These are phyloP conservation scores for Nothocercus julius DNA, from an alignment of 2,113 vertebrate genomes.

Conservation along the genomic window DNA sequence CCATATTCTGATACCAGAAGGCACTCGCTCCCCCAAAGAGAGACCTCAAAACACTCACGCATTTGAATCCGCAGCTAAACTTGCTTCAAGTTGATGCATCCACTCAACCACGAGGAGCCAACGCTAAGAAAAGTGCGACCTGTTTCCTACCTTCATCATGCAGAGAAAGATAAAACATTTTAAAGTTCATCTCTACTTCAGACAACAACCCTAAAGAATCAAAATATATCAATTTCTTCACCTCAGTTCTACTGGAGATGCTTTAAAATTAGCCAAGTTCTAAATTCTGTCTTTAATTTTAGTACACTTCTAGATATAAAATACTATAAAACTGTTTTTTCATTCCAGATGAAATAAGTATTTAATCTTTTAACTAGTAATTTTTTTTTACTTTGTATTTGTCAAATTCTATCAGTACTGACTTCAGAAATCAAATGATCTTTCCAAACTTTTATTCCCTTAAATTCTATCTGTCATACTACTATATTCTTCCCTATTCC, in stretches of 20 bases:
- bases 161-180: neutral
- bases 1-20: neutral
- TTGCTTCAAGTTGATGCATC: neutral
- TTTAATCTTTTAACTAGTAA: neutral
- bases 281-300: slow-evolving; percentile 42
- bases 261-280: slow-evolving; percentile 33
- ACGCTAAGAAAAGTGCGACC: neutral
- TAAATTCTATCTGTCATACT: slow-evolving; percentile 5
- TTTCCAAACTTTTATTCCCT: slow-evolving; percentile 1
- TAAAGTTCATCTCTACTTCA: neutral
- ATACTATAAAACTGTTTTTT: slow-evolving; percentile 14
- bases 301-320: slow-evolving; percentile 32
- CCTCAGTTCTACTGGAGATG: neutral
- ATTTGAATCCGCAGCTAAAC: neutral
- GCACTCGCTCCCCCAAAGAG: neutral
- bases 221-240: neutral
- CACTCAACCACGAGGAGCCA: neutral
- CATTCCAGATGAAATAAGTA: slow-evolving; percentile 9
- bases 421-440: neutral
- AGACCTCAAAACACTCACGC: neutral
- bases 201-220: neutral
- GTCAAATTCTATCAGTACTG: slow-evolving; percentile 19
- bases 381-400: slow-evolving; percentile 18
- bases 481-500: neutral
- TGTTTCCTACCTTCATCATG: neutral